phyloP scores from a whole-genome alignment of 2,797 vertebrate species.

The Esox lucius region DNA sequence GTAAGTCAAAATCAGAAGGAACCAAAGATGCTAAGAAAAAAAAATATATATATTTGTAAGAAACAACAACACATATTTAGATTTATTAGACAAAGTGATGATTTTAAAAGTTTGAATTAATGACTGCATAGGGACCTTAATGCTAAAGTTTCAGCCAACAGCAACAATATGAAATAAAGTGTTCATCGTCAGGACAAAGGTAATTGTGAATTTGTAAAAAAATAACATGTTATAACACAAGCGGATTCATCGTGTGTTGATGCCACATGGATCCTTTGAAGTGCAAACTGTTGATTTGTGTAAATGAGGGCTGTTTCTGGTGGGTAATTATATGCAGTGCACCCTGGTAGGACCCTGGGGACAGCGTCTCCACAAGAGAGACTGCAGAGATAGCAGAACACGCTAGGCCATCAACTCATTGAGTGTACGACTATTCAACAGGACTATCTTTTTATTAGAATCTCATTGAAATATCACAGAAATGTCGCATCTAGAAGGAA shows the following conservation, averaged over 20 bases:
- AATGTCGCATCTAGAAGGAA: conserved; percentile 71
- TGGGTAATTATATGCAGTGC: conserved; percentile 81
- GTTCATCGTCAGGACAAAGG: conserved; percentile 55
- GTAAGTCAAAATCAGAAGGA: no score
- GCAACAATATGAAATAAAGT: conserved; percentile 50
- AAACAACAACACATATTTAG: no score
- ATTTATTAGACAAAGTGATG: no score
- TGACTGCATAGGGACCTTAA: no score
- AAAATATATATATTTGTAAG: no score
- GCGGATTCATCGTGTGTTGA: conserved; percentile 62
- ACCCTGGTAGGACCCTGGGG: conserved; percentile 73
- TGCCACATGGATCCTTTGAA: conserved; percentile 76
- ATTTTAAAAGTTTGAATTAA: no score
- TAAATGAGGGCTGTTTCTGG: conserved; percentile 81
- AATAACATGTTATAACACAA: conserved; percentile 74
- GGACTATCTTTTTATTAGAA: conserved; percentile 76
- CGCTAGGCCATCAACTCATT: conserved; percentile 76
- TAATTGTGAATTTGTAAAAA: conserved; percentile 69
- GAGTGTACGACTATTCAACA: conserved; percentile 72
- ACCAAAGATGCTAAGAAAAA: no score
- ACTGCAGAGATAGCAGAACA: conserved; percentile 77
- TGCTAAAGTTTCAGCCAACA: no score
- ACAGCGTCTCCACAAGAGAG: conserved; percentile 72
- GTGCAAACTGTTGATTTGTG: conserved; percentile 80
- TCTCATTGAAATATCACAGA: conserved; percentile 75